A percentile compares a stretch with the other conserved stretches of the same genome.
phyloP scores from a whole-genome alignment of 2,888 invertebrate species.

The Trisateles emortualis region DNA sequence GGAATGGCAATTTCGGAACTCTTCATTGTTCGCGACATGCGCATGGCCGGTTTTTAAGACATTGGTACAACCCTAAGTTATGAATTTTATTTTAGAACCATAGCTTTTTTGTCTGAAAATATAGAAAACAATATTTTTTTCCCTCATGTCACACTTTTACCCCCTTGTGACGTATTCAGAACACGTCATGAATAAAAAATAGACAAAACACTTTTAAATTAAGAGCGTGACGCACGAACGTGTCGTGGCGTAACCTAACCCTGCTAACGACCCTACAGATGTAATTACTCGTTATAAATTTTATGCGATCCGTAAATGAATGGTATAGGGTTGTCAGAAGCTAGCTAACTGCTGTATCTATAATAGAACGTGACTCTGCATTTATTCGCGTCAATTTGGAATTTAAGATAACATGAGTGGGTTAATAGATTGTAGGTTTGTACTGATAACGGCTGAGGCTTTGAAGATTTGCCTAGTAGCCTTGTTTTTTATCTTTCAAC shows the following conservation, averaged over 20 bases:
- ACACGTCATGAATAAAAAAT: conserved; percentile 21
- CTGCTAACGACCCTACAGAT: conserved; percentile 35
- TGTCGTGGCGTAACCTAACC: conserved; percentile 20
- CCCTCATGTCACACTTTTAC: neutral
- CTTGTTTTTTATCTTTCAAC: no score
- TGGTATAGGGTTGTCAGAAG: conserved; percentile 21
- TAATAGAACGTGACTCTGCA: neutral
- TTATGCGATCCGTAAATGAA: conserved; percentile 19
- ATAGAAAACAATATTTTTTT: no score
- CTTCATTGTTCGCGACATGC: no score
- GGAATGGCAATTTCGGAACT: no score
- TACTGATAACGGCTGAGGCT: no score
- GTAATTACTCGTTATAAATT: conserved; percentile 39
- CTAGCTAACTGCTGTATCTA: neutral
- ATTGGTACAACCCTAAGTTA: no score
- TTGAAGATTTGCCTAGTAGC: no score
- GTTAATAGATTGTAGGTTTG: no score
- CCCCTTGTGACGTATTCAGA: conserved; percentile 6
- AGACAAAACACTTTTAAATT: conserved; percentile 18
- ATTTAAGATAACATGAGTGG: neutral
- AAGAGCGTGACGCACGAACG: conserved; percentile 7
- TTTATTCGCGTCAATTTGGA: neutral
- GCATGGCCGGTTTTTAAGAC: no score
- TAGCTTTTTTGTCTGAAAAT: no score
- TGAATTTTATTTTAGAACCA: no score